Percentiles rank a stretch among this genome's conserved stretches.
phyloP scores from a whole-genome alignment of 37 sponge, comb jelly and placozoan genomes.

The Aplysina aerophoba region DNA sequence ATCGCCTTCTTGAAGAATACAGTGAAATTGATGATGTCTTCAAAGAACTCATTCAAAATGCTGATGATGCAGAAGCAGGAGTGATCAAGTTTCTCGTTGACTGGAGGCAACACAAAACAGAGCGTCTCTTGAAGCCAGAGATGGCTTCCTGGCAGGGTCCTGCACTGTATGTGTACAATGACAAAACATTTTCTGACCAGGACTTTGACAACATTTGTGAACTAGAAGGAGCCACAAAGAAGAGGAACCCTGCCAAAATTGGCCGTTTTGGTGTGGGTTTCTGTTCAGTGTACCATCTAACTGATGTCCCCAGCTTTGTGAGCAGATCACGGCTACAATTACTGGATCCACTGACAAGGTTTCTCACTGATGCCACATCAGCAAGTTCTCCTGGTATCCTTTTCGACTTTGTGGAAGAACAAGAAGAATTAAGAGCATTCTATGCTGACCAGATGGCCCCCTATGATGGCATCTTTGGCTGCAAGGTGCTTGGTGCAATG shows the following conservation, averaged over 20 bases:
- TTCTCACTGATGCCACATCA: conserved; percentile 51
- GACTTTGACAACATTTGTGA: conserved; percentile 82
- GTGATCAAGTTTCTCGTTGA: conserved; percentile 78
- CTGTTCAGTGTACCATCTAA: conserved; percentile 72
- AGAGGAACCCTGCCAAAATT: conserved; percentile 65
- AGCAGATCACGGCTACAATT: conserved; percentile 57
- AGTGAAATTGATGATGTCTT: conserved; percentile 62
- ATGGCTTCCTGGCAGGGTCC: conserved; percentile 85
- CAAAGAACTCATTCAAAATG: conserved; percentile 89
- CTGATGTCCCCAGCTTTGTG: conserved; percentile 88
- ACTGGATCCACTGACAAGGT: conserved; percentile 80
- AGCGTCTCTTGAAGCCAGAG: conserved; percentile 48
- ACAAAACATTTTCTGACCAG: conserved; percentile 64
- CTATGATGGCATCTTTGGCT: conserved; percentile 76
- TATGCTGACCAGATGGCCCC: conserved; percentile 73
- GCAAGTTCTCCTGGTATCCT: conserved; percentile 61
- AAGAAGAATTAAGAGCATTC: not conserved
- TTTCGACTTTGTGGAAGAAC: conserved; percentile 16
- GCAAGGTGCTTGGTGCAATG: conserved; percentile 42
- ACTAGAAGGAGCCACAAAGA: conserved; percentile 74
- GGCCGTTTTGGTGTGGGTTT: conserved; percentile 89
- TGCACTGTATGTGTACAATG: conserved; percentile 73
- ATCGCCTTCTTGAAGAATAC: conserved; percentile 62
- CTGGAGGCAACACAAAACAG: conserved; percentile 54
- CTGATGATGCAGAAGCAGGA: conserved; percentile 85